phyloP scores from a whole-genome alignment of 2,113 vertebrate species.

The Seriola quinqueradiata region DNA sequence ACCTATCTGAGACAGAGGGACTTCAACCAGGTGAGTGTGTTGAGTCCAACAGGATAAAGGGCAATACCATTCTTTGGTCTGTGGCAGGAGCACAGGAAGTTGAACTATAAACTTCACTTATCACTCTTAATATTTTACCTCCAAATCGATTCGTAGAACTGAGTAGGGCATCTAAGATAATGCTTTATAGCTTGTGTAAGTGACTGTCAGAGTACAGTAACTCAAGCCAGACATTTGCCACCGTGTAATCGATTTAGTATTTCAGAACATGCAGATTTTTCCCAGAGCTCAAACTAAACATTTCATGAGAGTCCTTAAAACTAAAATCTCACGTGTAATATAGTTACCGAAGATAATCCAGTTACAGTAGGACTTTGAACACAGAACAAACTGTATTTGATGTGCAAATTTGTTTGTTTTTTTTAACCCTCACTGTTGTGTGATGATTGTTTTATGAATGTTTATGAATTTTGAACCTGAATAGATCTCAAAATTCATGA shows the following conservation, averaged over 20 bases:
- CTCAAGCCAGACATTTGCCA: neutral
- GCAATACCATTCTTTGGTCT: conserved; percentile 4
- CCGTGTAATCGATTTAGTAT: neutral
- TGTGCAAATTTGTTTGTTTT: neutral
- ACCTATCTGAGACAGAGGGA: conserved; percentile 95
- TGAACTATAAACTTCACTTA: neutral
- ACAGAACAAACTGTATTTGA: neutral
- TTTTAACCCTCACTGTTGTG: neutral
- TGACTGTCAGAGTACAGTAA: neutral
- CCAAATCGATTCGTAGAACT: neutral
- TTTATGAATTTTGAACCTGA: neutral
- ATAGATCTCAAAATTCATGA: neutral
- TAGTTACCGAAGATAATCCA: neutral
- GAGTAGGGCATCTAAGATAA: neutral
- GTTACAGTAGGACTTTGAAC: neutral
- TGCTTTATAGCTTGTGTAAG: too few relatives aligned
- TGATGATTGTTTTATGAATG: neutral
- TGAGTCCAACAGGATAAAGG: neutral
- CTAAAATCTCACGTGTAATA: neutral
- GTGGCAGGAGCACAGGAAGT: neutral
- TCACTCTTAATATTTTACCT: neutral
- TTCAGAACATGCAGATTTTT: neutral
- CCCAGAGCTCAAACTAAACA: neutral
- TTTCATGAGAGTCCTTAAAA: neutral
- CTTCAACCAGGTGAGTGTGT: conserved; percentile 91